Percentiles rank a stretch among this genome's conserved stretches.
phyloP scores from a whole-genome alignment of 1,140 invertebrate species.

The Holotrichia oblita region DNA sequence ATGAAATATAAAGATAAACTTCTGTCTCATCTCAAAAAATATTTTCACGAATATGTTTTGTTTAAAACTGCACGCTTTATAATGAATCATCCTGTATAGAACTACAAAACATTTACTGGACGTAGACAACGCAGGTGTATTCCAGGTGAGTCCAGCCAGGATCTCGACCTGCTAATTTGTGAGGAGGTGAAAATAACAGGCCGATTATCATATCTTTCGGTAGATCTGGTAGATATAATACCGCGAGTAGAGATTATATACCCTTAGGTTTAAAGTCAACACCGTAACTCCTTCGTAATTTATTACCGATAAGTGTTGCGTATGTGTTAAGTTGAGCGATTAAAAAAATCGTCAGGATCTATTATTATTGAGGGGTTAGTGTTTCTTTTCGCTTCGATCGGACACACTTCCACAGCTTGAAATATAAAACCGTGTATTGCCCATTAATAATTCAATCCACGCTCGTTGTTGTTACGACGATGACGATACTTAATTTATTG shows the following conservation, averaged over 20 bases:
- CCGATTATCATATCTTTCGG: slow-evolving; percentile 56
- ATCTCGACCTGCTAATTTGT: slow-evolving; percentile 57
- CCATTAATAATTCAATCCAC: slow-evolving; percentile 36
- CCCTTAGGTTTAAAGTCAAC: slow-evolving; percentile 53
- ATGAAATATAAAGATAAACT: not conserved
- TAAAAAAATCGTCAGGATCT: slow-evolving; percentile 31
- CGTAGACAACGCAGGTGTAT: slow-evolving; percentile 50
- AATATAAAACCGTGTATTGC: slow-evolving; percentile 25
- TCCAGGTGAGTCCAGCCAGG: slow-evolving; percentile 47
- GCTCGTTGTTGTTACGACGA: not conserved
- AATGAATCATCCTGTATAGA: not conserved
- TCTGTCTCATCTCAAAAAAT: not conserved
- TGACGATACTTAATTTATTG: slow-evolving; percentile 2
- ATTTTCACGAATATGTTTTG: too few relatives aligned
- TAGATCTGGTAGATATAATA: slow-evolving; percentile 32
- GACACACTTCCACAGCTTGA: slow-evolving; percentile 29
- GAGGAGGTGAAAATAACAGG: slow-evolving; percentile 59
- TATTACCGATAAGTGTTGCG: slow-evolving; percentile 47
- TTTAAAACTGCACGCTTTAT: not conserved
- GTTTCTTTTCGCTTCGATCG: slow-evolving; percentile 37
- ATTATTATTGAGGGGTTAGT: slow-evolving; percentile 35
- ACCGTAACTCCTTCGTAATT: slow-evolving; percentile 53
- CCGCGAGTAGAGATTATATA: slow-evolving; percentile 50
- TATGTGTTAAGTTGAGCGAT: slow-evolving; percentile 17
- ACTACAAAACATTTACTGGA: not conserved